Evolutionary conservation across 2,113 vertebrate species (phyloP).

Genomic region (Heteronetta atricapilla): DNA sequence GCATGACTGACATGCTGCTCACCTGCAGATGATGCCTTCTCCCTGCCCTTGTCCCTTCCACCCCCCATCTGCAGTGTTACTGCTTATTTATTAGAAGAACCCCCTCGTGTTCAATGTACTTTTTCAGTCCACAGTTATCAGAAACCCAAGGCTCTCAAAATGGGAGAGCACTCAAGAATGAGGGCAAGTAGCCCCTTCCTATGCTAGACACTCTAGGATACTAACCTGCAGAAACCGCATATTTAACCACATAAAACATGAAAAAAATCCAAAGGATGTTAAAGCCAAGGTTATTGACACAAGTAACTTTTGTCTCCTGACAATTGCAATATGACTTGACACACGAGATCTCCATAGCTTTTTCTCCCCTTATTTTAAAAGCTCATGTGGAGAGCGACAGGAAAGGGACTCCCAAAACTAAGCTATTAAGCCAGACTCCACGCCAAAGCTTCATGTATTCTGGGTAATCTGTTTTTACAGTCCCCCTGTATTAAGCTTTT

Average conservation of each 20-base stretch:
- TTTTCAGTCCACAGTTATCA: neutral
- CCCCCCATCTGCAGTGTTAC: neutral
- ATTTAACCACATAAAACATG: neutral
- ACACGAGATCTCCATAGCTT: neutral
- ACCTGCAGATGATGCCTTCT: neutral
- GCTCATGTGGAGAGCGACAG: neutral
- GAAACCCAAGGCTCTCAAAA: neutral
- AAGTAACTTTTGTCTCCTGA: neutral
- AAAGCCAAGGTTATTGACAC: neutral
- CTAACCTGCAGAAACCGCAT: neutral
- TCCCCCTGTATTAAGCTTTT: neutral
- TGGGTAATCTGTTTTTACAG: neutral
- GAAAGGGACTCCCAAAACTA: neutral
- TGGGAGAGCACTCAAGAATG: neutral
- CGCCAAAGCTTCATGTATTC: neutral
- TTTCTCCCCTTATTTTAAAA: neutral
- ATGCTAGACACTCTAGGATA: neutral
- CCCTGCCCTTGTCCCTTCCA: neutral
- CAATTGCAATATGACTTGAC: neutral
- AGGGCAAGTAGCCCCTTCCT: neutral
- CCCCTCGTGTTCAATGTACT: neutral
- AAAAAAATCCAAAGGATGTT: neutral
- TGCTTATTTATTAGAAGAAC: neutral
- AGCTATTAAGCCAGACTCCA: neutral
- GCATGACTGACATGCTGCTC: neutral